Evolutionary conservation across 2,113 vertebrate genomes (phyloP).

Genomic region (Calyptomena viridis): DNA sequence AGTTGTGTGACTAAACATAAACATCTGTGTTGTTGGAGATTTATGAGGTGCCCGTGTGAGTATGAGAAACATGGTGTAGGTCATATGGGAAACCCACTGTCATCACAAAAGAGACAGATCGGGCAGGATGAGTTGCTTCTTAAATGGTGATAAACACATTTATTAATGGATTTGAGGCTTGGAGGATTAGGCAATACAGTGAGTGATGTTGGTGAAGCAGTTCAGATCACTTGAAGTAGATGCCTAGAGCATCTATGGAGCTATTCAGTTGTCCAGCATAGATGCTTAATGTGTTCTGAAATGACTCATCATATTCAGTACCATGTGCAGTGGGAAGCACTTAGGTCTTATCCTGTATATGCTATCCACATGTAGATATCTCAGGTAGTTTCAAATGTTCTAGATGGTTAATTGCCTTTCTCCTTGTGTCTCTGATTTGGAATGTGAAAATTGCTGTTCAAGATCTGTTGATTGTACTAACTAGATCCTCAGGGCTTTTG

Average conservation of each 20-base stretch:
- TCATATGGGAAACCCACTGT: too few relatives aligned
- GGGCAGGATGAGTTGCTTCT: too few relatives aligned
- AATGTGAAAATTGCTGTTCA: not conserved
- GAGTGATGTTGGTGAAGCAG: not conserved
- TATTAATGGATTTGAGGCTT: not conserved
- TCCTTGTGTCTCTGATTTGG: not conserved
- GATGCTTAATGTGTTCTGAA: not conserved
- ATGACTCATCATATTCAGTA: not conserved
- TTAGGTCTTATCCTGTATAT: not conserved
- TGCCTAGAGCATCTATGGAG: not conserved
- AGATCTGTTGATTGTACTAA: not conserved
- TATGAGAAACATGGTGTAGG: too few relatives aligned
- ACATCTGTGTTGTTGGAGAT: too few relatives aligned
- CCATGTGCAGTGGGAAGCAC: not conserved
- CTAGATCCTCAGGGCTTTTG: not conserved
- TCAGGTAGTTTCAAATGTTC: not conserved
- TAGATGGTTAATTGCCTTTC: not conserved
- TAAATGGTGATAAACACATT: not conserved
- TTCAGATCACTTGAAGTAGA: not conserved
- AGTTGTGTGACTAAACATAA: too few relatives aligned
- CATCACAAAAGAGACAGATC: too few relatives aligned
- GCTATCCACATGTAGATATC: not conserved
- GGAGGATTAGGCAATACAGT: not conserved
- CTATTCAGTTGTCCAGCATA: not conserved
- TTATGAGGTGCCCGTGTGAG: too few relatives aligned